Evolutionary conservation across 1,140 invertebrate genomes (phyloP).

Genomic region (Aricia agestis): DNA sequence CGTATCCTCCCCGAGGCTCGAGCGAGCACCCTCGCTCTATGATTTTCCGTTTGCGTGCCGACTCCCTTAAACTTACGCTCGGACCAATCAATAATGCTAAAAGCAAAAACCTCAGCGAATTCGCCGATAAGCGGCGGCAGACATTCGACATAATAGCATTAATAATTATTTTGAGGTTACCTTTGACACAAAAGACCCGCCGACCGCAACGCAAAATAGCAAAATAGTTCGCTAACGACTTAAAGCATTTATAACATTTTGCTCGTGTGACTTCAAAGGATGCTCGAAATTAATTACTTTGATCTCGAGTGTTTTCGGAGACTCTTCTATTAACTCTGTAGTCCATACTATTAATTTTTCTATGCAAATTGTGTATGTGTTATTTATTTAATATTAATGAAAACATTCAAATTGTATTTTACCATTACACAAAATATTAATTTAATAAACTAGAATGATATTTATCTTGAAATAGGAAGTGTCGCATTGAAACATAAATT

Average conservation of each 20-base stretch:
- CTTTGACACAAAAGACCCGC: constrained; percentile 5
- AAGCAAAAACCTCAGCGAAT: constrained; percentile 47
- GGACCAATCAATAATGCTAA: constrained; percentile 52
- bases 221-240: constrained; percentile 25
- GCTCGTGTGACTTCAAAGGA: constrained; percentile 34
- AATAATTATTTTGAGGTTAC: constrained; percentile 12
- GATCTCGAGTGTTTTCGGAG: constrained; percentile 30
- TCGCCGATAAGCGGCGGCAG: constrained; percentile 33
- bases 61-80: constrained; percentile 49
- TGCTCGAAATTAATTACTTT: constrained; percentile 38
- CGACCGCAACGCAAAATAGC: constrained; percentile 17
- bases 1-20: neutral
- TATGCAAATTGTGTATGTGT: neutral
- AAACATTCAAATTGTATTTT: neutral
- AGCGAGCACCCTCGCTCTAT: constrained; percentile 39
- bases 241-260: constrained; percentile 36
- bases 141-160: constrained; percentile 12
- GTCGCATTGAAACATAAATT: too few relatives aligned
- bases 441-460: too few relatives aligned
- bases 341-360: constrained; percentile 17
- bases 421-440: neutral
- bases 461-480: too few relatives aligned
- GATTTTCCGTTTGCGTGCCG: constrained; percentile 56
- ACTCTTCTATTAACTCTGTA: constrained; percentile 29
- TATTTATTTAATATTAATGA: neutral